Conservation (phyloP, 2,113 vertebrate genomes). For the Microcebus tavaratra region DNA sequence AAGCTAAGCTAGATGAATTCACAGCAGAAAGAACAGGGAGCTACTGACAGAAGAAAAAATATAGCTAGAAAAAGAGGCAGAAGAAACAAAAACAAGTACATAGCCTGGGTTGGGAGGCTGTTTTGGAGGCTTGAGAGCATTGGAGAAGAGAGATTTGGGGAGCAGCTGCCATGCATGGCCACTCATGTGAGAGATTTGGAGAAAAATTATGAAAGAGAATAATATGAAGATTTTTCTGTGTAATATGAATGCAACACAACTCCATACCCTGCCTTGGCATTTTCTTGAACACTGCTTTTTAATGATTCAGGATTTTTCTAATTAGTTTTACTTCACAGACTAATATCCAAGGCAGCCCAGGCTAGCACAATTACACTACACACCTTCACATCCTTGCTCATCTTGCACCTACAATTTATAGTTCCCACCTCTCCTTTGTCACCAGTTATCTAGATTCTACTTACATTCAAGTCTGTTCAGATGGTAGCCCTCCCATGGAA, state of each 20-base stretch:
- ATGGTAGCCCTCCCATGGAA: not conserved
- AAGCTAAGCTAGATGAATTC: not conserved
- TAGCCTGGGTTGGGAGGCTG: not conserved
- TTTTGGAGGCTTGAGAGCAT: not conserved
- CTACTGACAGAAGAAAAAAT: not conserved
- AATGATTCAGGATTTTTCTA: not conserved
- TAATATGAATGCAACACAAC: not conserved
- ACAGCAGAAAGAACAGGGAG: not conserved
- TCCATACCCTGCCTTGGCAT: not conserved
- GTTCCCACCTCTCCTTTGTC: not conserved
- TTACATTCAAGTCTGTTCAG: not conserved
- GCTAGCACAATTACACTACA: not conserved
- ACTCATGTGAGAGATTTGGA: not conserved
- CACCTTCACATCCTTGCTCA: not conserved
- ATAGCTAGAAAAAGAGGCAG: not conserved
- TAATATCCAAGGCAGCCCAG: not conserved
- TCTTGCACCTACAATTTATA: not conserved
- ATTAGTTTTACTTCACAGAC: not conserved
- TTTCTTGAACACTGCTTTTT: not conserved
- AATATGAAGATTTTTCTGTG: not conserved
- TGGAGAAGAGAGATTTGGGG: not conserved
- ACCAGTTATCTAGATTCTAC: not conserved
- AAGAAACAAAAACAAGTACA: not conserved
- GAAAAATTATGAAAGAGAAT: not conserved
- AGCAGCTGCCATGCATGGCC: not conserved